Conservation (phyloP, 2,888 invertebrate genomes). For the Xanthorhoe designata region DNA sequence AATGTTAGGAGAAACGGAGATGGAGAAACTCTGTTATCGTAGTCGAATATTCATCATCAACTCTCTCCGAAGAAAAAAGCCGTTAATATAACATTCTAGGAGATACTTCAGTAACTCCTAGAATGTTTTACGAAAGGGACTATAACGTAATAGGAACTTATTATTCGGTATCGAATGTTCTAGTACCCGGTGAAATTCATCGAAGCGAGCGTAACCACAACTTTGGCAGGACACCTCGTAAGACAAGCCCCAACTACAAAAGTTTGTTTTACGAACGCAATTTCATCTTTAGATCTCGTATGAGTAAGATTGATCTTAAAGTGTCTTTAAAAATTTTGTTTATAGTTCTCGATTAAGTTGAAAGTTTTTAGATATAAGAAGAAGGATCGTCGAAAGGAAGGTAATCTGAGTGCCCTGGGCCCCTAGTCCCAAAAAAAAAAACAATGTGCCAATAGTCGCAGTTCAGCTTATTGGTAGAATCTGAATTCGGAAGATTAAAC, state of each 20-base stretch:
- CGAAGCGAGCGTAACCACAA: constrained; percentile 23
- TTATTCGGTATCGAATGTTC: constrained; percentile 12
- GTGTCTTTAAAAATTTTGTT: neutral
- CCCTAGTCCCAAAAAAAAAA: too few relatives aligned
- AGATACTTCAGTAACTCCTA: too few relatives aligned
- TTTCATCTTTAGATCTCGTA: neutral
- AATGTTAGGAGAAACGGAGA: too few relatives aligned
- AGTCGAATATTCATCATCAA: too few relatives aligned
- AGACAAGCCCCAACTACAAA: constrained; percentile 8
- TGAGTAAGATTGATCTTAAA: neutral
- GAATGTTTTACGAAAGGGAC: neutral
- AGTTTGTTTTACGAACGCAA: constrained; percentile 6
- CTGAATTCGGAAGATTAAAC: too few relatives aligned
- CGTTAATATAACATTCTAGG: too few relatives aligned
- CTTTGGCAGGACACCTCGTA: constrained; percentile 16
- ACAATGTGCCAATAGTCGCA: too few relatives aligned
- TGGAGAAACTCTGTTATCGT: too few relatives aligned
- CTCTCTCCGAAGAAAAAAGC: too few relatives aligned
- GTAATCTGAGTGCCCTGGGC: too few relatives aligned
- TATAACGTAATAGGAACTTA: constrained; percentile 1
- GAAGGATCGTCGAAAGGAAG: too few relatives aligned
- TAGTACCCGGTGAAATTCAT: constrained; percentile 21
- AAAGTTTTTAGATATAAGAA: neutral
- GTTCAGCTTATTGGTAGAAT: too few relatives aligned
- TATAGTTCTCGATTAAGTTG: neutral